A percentile compares a stretch with the other conserved stretches of the same genome.
phyloP scores from a whole-genome alignment of 2,113 vertebrate species.

The Mystacornis crossleyi region DNA sequence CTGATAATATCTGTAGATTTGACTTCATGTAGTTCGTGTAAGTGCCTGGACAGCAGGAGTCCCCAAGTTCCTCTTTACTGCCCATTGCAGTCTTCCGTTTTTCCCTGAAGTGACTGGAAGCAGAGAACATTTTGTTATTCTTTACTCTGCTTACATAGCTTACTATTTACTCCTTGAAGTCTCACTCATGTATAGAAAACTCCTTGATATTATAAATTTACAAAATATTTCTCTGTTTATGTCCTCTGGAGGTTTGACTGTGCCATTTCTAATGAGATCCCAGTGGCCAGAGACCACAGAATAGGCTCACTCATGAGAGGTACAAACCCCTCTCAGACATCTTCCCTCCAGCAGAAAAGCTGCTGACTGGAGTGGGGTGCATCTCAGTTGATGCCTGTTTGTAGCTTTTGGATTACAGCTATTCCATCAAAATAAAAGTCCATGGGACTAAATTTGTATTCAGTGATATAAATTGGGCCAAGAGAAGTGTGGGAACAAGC shows the following conservation, averaged over 20 bases:
- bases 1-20: neutral
- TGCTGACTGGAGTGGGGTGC: fast-evolving
- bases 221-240: neutral
- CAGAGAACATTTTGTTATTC: neutral
- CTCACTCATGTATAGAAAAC: neutral
- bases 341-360: neutral
- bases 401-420: neutral
- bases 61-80: neutral
- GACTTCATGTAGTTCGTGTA: neutral
- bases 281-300: neutral
- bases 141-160: neutral
- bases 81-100: neutral
- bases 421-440: neutral
- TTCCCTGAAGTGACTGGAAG: neutral
- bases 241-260: neutral
- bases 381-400: neutral
- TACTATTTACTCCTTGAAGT: neutral
- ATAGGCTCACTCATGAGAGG: fast-evolving
- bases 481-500: neutral
- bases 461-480: neutral
- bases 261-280: neutral
- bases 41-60: neutral
- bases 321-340: fast-evolving
- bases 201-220: neutral
- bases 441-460: neutral